These are phyloP conservation scores for Heliocidaris tuberculata DNA, from an alignment of 35 echinoderm and acorn worm genomes.

Conservation along the genomic window DNA sequence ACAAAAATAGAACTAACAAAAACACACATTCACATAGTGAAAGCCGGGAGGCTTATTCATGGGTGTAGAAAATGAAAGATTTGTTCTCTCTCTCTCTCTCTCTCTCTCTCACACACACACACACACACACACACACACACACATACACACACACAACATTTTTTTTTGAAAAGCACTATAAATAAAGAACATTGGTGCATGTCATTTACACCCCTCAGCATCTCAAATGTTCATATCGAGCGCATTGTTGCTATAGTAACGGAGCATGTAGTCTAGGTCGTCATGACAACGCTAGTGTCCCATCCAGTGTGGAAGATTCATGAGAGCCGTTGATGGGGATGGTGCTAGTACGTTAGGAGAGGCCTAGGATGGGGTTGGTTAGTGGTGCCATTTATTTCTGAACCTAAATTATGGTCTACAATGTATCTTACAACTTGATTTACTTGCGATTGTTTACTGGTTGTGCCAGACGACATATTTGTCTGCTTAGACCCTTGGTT, in stretches of 20 bases:
- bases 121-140: too few species aligned
- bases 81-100: background rate
- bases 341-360: background rate
- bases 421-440: too few species aligned
- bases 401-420: too few species aligned
- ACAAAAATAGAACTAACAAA: background rate
- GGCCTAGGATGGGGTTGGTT: background rate
- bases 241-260: background rate
- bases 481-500: too few species aligned
- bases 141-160: too few species aligned
- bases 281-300: constrained; percentile 11
- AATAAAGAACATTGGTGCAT: background rate
- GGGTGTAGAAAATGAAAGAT: background rate
- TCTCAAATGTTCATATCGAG: constrained; percentile 17
- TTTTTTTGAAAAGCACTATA: background rate
- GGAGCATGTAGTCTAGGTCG: constrained; percentile 28
- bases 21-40: background rate
- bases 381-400: background rate
- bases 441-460: too few species aligned
- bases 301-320: background rate
- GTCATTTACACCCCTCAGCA: background rate
- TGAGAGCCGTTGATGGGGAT: background rate
- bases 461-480: too few species aligned
- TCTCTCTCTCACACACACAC: too few species aligned
- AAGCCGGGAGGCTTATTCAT: background rate